Evolutionary conservation across 1,140 invertebrate genomes (phyloP).

Genomic region (Pemphigus obesinymphae): DNA sequence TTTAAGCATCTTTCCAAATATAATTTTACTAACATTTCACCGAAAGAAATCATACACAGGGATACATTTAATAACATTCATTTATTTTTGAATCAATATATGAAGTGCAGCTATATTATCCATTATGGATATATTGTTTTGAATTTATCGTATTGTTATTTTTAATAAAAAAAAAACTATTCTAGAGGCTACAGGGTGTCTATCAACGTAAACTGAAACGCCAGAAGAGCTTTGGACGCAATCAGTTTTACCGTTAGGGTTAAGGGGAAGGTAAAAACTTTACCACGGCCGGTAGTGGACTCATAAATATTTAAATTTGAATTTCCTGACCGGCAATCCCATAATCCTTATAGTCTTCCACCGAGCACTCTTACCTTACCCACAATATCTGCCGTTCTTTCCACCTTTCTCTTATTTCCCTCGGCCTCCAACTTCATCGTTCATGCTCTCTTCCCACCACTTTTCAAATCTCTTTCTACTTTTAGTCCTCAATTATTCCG

Average conservation of each 20-base stretch:
- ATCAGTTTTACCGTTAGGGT: slow-evolving; percentile 1
- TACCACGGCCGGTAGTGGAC: not conserved
- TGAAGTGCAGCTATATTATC: not conserved
- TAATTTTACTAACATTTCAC: not conserved
- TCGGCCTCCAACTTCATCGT: not conserved
- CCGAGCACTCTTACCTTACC: not conserved
- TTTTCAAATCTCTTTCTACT: not conserved
- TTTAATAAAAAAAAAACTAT: not conserved
- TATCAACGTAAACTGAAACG: not conserved
- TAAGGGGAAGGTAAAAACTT: not conserved
- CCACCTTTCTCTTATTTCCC: not conserved
- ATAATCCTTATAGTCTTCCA: slow-evolving; percentile 15
- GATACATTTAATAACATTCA: not conserved
- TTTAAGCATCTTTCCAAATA: not conserved
- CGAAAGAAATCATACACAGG: not conserved
- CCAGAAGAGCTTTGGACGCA: not conserved
- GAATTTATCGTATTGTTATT: not conserved
- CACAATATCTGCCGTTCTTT: not conserved
- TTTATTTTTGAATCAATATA: not conserved
- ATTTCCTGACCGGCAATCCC: slow-evolving; percentile 39
- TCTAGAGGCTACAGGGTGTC: not conserved
- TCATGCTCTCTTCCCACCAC: not conserved
- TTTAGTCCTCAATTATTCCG: not conserved
- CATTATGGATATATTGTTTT: not conserved
- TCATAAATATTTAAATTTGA: slow-evolving; percentile 42